Conservation (phyloP, 2,113 vertebrate genomes). For the Smithornis capensis region DNA sequence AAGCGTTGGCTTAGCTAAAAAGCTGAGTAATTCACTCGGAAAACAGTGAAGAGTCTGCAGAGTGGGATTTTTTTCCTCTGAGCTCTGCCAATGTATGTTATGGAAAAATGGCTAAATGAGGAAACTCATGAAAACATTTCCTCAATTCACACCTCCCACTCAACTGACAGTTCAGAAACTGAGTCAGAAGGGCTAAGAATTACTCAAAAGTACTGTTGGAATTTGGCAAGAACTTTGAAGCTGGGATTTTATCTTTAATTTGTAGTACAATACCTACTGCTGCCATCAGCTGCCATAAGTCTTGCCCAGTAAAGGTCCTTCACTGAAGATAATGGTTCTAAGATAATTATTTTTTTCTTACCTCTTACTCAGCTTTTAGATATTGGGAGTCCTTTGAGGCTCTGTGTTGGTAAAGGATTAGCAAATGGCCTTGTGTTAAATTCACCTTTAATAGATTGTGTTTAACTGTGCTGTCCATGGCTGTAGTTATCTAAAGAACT, state of each 20-base stretch:
- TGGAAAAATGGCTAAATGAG: conserved; percentile 62
- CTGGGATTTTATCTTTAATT: conserved; percentile 7
- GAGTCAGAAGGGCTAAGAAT: conserved; percentile 61
- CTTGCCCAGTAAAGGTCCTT: background rate
- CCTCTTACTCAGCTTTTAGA: background rate
- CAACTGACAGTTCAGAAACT: conserved; percentile 66
- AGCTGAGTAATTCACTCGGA: conserved; percentile 59
- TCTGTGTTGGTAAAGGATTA: background rate
- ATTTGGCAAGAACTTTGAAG: conserved; percentile 32
- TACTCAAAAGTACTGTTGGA: conserved; percentile 55
- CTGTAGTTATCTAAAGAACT: background rate
- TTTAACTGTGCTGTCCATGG: background rate
- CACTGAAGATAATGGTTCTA: background rate
- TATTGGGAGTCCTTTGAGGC: background rate
- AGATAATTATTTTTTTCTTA: background rate
- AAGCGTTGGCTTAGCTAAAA: conserved; percentile 32
- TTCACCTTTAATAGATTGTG: background rate
- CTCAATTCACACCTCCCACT: conserved; percentile 63
- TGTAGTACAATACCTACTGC: background rate
- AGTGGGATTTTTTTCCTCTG: background rate
- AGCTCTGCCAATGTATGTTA: conserved; percentile 56
- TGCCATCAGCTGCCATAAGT: background rate
- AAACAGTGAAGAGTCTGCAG: conserved; percentile 47
- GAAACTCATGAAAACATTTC: conserved; percentile 64
- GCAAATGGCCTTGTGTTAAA: background rate